Evolutionary conservation across 2,113 vertebrate species (phyloP).

Genomic region (Tachysurus fulvidraco): DNA sequence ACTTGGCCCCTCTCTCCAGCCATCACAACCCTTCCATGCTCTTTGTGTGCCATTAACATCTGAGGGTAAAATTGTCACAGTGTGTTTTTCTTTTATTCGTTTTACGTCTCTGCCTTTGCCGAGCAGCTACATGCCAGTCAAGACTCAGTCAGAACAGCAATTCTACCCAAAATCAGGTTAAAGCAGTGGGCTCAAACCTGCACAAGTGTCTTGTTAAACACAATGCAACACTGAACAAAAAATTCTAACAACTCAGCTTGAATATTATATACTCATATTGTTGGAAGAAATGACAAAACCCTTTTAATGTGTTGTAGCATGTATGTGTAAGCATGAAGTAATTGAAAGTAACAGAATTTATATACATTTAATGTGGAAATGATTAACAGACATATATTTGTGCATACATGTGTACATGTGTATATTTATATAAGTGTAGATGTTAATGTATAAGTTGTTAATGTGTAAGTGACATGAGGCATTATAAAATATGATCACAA

Average conservation of each 20-base stretch:
- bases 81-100: slow-evolving; percentile 45
- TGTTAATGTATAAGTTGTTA: neutral
- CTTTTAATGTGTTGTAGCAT: neutral
- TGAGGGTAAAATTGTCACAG: slow-evolving; percentile 49
- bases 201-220: neutral
- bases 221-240: neutral
- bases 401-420: no score
- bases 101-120: slow-evolving; percentile 39
- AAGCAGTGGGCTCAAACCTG: slow-evolving; percentile 5
- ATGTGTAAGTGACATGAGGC: no score
- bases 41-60: slow-evolving; percentile 52
- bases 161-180: slow-evolving; percentile 23
- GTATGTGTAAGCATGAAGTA: neutral
- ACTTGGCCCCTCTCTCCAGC: slow-evolving; percentile 27
- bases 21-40: slow-evolving; percentile 30
- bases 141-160: slow-evolving; percentile 5
- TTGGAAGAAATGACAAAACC: neutral
- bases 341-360: neutral
- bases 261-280: neutral
- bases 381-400: neutral
- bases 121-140: slow-evolving; percentile 38
- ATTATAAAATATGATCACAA: no score
- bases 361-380: neutral
- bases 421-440: neutral
- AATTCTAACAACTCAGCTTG: neutral